Base-by-base conservation (phyloP, 2,797 vertebrate species). In the Pseudotriccus pelzelni region DNA sequence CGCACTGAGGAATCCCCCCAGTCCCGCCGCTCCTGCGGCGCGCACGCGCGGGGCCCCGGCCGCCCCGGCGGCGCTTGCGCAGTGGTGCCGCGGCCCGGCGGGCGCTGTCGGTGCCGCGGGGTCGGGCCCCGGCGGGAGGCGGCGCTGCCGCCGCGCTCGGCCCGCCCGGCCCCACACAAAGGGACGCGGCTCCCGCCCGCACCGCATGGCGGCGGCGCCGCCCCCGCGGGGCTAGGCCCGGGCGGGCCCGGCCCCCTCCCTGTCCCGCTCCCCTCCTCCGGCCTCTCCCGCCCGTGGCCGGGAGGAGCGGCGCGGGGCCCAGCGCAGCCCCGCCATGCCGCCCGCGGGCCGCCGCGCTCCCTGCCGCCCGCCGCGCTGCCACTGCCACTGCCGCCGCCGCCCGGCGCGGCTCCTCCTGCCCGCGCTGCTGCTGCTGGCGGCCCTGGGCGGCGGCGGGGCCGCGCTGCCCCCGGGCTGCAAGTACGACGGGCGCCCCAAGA, bases 381-480 rank as follows among this genome's bases (percentile, higher is more conserved):
- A 47, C 7, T 59, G 79, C n/a, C n/a, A n/a, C n/a, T n/a, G n/a
- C n/a, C n/a, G n/a, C n/a, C n/a, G n/a, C n/a, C n/a, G n/a, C n/a
- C n/a, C n/a, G n/a, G n/a, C n/a, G n/a, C n/a, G n/a, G n/a, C n/a
- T n/a, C n/a, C n/a, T n/a, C n/a, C n/a, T n/a, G n/a, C n/a, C n/a
- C n/a, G n/a, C n/a, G n/a, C n/a, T n/a, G n/a, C n/a, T n/a, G n/a
- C n/a, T n/a, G n/a, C n/a, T n/a, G 73, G 56, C 84, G 46, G 55
- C 34, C 52, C 78, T 77, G 66, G 89, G 98, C 58, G 50, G 94
- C 43, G 83, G 93, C 4, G 89, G 95, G 30, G 95, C 85, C 20
- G 93, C 96, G 60, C 94, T 96, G 60, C 98, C 98, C 30, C 96
- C 97, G 22, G 98, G 98, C 69, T 99, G 99, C 89, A 99, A 99